Conservation (phyloP, 2,113 vertebrate genomes). For the Clarias gariepinus region DNA sequence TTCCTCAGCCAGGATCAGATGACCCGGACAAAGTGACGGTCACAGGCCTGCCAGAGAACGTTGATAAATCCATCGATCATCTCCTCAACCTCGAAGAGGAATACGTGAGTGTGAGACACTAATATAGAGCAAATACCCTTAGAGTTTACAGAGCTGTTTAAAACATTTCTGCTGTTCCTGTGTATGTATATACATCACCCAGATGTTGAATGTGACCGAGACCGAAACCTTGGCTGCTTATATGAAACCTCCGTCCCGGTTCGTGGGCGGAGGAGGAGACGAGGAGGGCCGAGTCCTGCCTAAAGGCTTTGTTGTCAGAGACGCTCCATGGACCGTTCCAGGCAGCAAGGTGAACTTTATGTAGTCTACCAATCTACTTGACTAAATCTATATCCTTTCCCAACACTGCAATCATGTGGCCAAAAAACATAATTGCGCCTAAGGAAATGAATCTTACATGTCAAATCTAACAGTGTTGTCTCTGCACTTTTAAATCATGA, state of each 20-base stretch:
- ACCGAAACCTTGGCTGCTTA: constrained; percentile 80
- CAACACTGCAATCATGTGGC: no score
- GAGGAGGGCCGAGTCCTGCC: constrained; percentile 68
- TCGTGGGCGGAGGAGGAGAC: constrained; percentile 63
- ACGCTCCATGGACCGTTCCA: constrained; percentile 79
- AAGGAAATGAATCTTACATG: no score
- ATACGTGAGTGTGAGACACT: constrained; percentile 71
- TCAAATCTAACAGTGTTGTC: no score
- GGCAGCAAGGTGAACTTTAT: constrained; percentile 72
- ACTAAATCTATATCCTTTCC: no score
- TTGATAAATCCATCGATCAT: constrained; percentile 79
- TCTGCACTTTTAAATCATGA: no score
- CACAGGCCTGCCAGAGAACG: constrained; percentile 76
- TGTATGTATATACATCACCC: not conserved
- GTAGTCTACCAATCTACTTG: not conserved
- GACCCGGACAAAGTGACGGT: constrained; percentile 79
- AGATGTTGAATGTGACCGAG: constrained; percentile 81
- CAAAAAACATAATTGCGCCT: no score
- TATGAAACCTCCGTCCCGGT: constrained; percentile 80
- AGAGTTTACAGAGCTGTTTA: not conserved
- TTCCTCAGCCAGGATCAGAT: constrained; percentile 77
- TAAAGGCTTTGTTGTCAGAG: constrained; percentile 80
- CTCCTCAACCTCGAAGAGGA: constrained; percentile 82
- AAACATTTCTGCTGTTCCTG: not conserved
- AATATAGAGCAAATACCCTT: not conserved